Conservation (phyloP, 2,888 invertebrate genomes). For the Zygogramma bicolorata region DNA sequence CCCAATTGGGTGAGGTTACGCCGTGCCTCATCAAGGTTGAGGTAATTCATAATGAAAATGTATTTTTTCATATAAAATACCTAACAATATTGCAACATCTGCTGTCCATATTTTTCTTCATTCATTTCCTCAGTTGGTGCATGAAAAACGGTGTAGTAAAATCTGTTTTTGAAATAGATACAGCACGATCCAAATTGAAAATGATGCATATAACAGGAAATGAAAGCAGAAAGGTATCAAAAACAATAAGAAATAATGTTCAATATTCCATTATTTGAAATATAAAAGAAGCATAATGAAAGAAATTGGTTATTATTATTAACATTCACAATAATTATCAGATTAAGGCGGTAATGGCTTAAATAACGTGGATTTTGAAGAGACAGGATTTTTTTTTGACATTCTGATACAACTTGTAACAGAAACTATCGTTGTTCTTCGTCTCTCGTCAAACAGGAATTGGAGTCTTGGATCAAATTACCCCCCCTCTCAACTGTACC, state of each 20-base stretch:
- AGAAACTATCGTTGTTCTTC: too few relatives aligned
- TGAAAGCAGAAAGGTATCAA: neutral
- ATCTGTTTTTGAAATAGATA: neutral
- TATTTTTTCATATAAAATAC: neutral
- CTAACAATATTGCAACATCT: neutral
- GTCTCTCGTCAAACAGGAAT: too few relatives aligned
- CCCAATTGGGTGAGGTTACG: too few relatives aligned
- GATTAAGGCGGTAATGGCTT: neutral
- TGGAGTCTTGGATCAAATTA: too few relatives aligned
- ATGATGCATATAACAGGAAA: neutral
- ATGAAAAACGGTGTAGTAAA: neutral
- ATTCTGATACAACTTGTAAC: neutral
- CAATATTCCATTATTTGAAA: too few relatives aligned
- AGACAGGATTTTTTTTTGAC: neutral
- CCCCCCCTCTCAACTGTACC: too few relatives aligned
- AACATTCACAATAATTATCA: neutral
- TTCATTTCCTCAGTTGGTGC: neutral
- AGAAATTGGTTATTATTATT: neutral
- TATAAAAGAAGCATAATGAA: neutral
- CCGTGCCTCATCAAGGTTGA: too few relatives aligned
- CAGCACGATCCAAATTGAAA: neutral
- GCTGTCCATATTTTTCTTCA: neutral
- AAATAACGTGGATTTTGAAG: neutral
- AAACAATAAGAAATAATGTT: neutral
- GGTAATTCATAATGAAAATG: neutral